phyloP scores from a whole-genome alignment of 2,113 vertebrate species.

The Murina feae region DNA sequence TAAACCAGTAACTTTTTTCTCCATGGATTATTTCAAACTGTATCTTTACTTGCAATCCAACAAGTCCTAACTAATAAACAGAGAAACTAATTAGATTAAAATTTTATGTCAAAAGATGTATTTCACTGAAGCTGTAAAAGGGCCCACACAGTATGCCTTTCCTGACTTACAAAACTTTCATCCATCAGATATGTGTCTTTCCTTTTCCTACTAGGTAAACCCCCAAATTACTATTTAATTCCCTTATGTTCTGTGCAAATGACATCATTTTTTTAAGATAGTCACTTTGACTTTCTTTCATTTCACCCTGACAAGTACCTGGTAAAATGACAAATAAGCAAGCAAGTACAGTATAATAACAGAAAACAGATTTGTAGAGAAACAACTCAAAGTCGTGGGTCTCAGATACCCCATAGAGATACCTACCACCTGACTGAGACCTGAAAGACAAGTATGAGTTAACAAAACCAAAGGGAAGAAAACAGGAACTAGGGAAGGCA shows the following conservation, averaged over 20 bases:
- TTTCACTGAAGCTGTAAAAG: neutral
- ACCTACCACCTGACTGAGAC: neutral
- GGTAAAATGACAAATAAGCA: neutral
- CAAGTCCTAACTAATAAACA: slow-evolving; percentile 15
- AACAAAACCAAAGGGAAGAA: neutral
- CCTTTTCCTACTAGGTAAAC: neutral
- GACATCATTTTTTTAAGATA: neutral
- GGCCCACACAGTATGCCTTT: neutral
- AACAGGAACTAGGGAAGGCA: neutral
- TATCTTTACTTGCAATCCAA: neutral
- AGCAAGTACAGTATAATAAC: neutral
- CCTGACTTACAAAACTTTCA: neutral
- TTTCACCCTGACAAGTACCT: neutral
- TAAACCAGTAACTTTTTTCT: neutral
- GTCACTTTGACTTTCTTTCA: neutral
- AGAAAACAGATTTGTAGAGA: neutral
- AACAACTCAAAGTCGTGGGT: neutral
- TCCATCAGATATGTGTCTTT: neutral
- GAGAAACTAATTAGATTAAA: neutral
- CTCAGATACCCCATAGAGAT: neutral
- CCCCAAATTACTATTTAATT: slow-evolving; percentile 35
- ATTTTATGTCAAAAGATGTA: neutral
- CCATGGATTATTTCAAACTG: neutral
- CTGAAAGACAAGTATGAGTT: neutral
- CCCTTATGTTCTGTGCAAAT: neutral